Conservation (phyloP, 2,888 invertebrate species). For the Selenia dentaria region DNA sequence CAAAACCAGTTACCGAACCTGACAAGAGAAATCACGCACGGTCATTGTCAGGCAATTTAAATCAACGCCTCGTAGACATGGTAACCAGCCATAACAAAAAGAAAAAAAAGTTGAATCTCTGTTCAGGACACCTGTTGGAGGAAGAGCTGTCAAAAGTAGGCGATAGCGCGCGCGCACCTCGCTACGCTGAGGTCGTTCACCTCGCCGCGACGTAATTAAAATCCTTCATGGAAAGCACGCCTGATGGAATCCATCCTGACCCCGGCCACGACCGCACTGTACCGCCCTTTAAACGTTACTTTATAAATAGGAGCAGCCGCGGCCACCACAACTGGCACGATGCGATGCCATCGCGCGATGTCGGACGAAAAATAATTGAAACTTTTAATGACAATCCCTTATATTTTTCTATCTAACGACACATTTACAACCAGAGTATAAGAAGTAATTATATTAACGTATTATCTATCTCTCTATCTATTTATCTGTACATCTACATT, state of each 20-base stretch:
- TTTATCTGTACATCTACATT: too few relatives aligned
- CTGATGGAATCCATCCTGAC: slow-evolving; percentile 80
- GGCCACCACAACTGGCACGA: slow-evolving; percentile 34
- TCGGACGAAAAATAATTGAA: slow-evolving; percentile 28
- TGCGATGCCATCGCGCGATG: slow-evolving; percentile 33
- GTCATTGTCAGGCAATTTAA: slow-evolving; percentile 20
- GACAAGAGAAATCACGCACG: slow-evolving; percentile 13
- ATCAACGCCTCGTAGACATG: slow-evolving; percentile 35
- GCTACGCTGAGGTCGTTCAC: slow-evolving; percentile 59
- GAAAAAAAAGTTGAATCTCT: slow-evolving; percentile 29
- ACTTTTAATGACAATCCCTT: slow-evolving; percentile 16
- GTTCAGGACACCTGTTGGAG: slow-evolving; percentile 55
- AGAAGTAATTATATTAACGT: too few relatives aligned
- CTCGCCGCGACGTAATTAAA: slow-evolving; percentile 77
- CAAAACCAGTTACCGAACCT: slow-evolving; percentile 13
- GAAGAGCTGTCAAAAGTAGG: slow-evolving; percentile 59
- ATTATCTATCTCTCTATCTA: too few relatives aligned
- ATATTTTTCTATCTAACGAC: slow-evolving; percentile 7
- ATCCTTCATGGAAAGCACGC: slow-evolving; percentile 81
- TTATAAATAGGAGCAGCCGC: slow-evolving; percentile 72
- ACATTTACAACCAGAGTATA: background rate
- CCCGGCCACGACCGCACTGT: slow-evolving; percentile 69
- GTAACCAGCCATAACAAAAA: slow-evolving; percentile 10
- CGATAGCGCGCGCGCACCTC: slow-evolving; percentile 55
- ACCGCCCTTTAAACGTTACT: slow-evolving; percentile 72